phyloP scores from a whole-genome alignment of 2,113 vertebrate species.

The Peromyscus leucopus region DNA sequence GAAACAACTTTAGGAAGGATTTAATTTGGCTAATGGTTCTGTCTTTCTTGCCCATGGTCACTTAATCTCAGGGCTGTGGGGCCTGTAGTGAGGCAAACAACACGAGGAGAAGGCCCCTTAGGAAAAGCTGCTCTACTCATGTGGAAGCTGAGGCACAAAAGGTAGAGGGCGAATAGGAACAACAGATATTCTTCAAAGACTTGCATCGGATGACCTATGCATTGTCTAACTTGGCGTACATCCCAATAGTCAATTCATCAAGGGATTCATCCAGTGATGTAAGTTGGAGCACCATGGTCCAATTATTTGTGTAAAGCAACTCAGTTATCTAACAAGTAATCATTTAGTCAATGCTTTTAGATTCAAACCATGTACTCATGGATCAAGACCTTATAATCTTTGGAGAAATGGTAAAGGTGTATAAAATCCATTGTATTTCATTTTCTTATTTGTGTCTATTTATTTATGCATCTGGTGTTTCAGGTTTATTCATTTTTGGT shows the following conservation, averaged over 20 bases:
- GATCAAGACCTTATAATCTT: not conserved
- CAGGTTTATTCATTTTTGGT: not conserved
- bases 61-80: not conserved
- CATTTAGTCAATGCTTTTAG: not conserved
- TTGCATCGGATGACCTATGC: not conserved
- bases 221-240: not conserved
- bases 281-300: not conserved
- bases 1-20: not conserved
- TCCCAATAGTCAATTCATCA: not conserved
- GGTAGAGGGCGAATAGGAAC: not conserved
- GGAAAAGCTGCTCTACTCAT: not conserved
- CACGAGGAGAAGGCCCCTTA: not conserved
- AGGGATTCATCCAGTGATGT: not conserved
- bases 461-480: not conserved
- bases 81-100: not conserved
- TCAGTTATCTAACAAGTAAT: not conserved
- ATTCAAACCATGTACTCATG: not conserved
- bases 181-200: not conserved
- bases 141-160: not conserved
- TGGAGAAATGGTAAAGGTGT: constrained; percentile 1
- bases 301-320: not conserved
- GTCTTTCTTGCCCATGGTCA: not conserved
- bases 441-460: not conserved
- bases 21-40: not conserved
- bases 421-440: not conserved